Conservation (phyloP, 1,140 invertebrate genomes). For the Atta cephalotes region DNA sequence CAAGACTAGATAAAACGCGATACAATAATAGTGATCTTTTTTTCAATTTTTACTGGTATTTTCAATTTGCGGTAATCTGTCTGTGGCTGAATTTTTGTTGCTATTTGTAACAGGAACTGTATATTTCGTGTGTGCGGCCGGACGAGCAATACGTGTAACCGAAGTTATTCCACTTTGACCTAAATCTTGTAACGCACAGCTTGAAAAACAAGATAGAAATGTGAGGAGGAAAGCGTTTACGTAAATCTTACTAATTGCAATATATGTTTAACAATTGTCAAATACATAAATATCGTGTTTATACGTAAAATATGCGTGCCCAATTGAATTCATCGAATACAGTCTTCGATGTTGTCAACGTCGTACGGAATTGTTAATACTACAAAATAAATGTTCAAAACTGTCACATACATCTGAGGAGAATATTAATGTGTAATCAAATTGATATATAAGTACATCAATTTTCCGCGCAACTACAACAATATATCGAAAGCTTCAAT, state of each 20-base stretch:
- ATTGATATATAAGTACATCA: constrained; percentile 12
- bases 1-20: background rate
- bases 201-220: constrained; percentile 20
- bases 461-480: constrained; percentile 16
- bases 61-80: constrained; percentile 50
- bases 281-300: constrained; percentile 26
- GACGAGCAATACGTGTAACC: constrained; percentile 39
- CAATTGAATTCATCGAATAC: constrained; percentile 17
- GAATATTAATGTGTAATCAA: constrained; percentile 6
- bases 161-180: constrained; percentile 50
- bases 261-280: constrained; percentile 29
- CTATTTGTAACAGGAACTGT: constrained; percentile 21
- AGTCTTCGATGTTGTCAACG: background rate
- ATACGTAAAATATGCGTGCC: background rate
- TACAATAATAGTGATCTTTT: background rate
- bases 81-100: constrained; percentile 20
- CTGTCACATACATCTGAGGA: background rate
- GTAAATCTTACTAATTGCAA: constrained; percentile 28
- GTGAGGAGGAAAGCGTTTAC: constrained; percentile 29
- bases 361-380: background rate
- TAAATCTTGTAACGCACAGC: constrained; percentile 32
- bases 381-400: constrained; percentile 10
- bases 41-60: constrained; percentile 28
- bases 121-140: background rate
- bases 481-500: constrained; percentile 24